A percentile compares a stretch with the other conserved stretches of the same genome.
phyloP scores from a whole-genome alignment of 2,888 invertebrate species.

The Theodoxus fluviatilis region DNA sequence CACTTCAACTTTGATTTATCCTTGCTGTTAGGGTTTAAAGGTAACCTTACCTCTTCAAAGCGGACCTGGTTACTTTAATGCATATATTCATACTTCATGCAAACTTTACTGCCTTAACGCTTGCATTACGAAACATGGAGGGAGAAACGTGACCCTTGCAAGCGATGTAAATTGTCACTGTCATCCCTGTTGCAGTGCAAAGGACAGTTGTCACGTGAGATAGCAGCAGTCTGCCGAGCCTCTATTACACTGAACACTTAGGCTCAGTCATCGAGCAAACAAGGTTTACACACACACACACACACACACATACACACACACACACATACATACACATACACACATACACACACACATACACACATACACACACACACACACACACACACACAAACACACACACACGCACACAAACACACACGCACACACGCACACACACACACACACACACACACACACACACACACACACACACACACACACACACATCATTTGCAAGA shows the following conservation, averaged over 20 bases:
- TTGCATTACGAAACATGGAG: no score
- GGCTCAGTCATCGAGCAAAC: neutral
- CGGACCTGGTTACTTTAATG: no score
- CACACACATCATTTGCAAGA: neutral
- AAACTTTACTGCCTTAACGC: no score
- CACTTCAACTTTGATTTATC: no score
- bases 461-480: conserved; percentile 19
- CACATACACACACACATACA: neutral
- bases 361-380: neutral
- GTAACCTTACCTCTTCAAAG: no score
- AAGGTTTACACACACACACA: neutral
- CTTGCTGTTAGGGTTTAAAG: no score
- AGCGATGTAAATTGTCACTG: no score
- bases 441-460: neutral
- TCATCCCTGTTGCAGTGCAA: neutral
- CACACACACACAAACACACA: conserved; percentile 12
- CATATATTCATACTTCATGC: no score
- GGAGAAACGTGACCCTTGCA: no score
- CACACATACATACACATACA: neutral
- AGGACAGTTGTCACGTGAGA: neutral
- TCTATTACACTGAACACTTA: neutral
- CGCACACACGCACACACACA: conserved; percentile 20
- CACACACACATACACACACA: conserved; percentile 17
- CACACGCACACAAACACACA: neutral
- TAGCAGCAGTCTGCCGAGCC: neutral